Conservation (phyloP, 2,888 invertebrate genomes). For the Macaria notata region DNA sequence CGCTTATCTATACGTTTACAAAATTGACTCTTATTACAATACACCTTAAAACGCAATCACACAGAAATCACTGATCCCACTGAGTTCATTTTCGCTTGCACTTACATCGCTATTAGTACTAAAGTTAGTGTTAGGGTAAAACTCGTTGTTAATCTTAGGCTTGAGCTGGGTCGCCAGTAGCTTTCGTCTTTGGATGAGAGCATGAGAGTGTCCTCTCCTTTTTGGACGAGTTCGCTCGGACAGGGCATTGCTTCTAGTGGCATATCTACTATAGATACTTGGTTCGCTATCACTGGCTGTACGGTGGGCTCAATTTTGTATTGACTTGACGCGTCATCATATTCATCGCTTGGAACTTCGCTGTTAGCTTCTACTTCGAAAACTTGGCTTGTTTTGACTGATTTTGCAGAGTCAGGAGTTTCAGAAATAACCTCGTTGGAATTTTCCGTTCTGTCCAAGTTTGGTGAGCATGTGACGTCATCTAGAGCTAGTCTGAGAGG, state of each 20-base stretch:
- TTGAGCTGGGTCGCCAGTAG: conserved; percentile 61
- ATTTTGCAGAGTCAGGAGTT: conserved; percentile 22
- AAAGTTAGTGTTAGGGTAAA: conserved; percentile 46
- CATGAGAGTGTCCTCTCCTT: conserved; percentile 72
- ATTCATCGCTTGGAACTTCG: conserved; percentile 51
- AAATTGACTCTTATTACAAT: conserved; percentile 26
- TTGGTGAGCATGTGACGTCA: conserved; percentile 84
- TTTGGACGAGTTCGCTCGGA: conserved; percentile 53
- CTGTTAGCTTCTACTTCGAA: conserved; percentile 49
- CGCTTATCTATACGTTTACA: conserved; percentile 50
- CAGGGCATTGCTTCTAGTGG: conserved; percentile 61
- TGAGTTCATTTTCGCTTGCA: conserved; percentile 25
- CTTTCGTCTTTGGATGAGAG: conserved; percentile 70
- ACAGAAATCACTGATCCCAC: conserved; percentile 29
- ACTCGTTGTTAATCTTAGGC: conserved; percentile 45
- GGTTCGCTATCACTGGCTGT: conserved; percentile 48
- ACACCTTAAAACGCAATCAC: conserved; percentile 29
- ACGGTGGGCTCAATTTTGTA: conserved; percentile 57
- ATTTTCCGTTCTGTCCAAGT: conserved; percentile 34
- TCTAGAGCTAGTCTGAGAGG: conserved; percentile 86
- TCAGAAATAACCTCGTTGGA: conserved; percentile 32
- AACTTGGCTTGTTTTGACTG: conserved; percentile 41
- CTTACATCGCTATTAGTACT: conserved; percentile 41
- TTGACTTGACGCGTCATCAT: conserved; percentile 47
- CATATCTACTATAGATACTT: conserved; percentile 58